A percentile compares a stretch with the other conserved stretches of the same genome.
phyloP scores from a whole-genome alignment of 2,888 invertebrate species.

The Trichacis sp. region DNA sequence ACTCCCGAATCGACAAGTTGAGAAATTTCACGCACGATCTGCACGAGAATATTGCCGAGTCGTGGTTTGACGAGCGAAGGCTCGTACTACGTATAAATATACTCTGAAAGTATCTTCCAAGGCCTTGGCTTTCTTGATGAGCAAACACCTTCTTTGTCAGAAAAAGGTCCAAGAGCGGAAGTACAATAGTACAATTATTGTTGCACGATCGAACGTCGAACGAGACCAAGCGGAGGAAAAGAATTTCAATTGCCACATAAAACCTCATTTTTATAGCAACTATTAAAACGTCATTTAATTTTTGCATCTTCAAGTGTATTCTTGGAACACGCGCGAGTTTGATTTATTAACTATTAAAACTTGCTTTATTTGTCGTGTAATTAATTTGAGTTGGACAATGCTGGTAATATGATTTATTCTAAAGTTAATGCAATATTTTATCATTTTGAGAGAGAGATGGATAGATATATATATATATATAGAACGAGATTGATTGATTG shows the following conservation, averaged over 20 bases:
- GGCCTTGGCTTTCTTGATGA: slow-evolving; percentile 48
- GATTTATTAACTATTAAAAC: background rate
- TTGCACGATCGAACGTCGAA: too few species aligned
- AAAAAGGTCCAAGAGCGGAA: slow-evolving; percentile 33
- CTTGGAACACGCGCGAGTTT: slow-evolving; percentile 1
- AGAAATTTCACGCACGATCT: slow-evolving; percentile 6
- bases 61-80: slow-evolving; percentile 40
- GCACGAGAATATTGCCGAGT: slow-evolving; percentile 32
- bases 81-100: slow-evolving; percentile 47
- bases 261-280: slow-evolving; percentile 1
- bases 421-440: too few species aligned
- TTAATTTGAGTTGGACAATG: too few species aligned
- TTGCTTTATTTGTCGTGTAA: too few species aligned
- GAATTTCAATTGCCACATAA: slow-evolving; percentile 12
- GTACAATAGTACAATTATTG: slow-evolving; percentile 30
- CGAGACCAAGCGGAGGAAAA: slow-evolving; percentile 24
- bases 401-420: too few species aligned
- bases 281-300: background rate
- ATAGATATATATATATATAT: too few species aligned
- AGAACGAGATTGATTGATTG: too few species aligned
- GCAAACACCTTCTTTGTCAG: slow-evolving; percentile 37
- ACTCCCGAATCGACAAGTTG: too few species aligned
- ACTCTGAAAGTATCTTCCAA: slow-evolving; percentile 47
- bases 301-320: background rate
- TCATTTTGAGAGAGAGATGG: too few species aligned